Base-by-base conservation (phyloP, 2,113 vertebrate species). In the Urocynchramus pylzowi region DNA sequence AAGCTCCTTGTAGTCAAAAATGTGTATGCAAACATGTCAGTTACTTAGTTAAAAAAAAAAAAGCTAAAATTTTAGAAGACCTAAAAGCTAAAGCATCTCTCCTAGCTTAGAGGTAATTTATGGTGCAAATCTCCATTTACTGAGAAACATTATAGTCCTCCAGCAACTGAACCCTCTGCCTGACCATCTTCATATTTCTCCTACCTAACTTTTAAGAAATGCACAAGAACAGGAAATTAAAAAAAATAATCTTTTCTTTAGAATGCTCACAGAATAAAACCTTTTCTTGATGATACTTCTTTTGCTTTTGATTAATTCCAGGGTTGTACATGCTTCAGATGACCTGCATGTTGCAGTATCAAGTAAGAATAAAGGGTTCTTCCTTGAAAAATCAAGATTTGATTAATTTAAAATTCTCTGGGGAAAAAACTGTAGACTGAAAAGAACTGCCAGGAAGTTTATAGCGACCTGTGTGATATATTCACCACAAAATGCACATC, bases 381-480 rank as follows among this genome's bases (percentile, higher is more conserved):
- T 89, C 65, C 65, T 73, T 84, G 73, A 74, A 96, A 96, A 93
- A 92, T 41, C 56, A 75, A 84, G 79, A 81, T 60, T 65, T 8
- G 6, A 56, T 82, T 84, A 6, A 89, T 90, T 84, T 89, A 57
- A 74, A 93, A 86, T 84, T 89, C 83, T 94, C 69, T 41, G 16
- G 54, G 53, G 59, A 52, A 30, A 77, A 92, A 71, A 18, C 49
- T 52, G 44, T 41, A 68, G 88, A 81, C 41, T 93, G 69, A 86
- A 86, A 61, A 84, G 54, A 60, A 71, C 60, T 39, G 73, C 16
- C 68, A 84, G 44, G 63, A 94, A 86, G 64, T 90, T 93, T 78
- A 84, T 74, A 68, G 61, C 69, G 70, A 74, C 16, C 2, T 13
- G 44, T 75, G 76, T 61, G 79, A 92, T 64, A 75, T 39, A 63